Conservation (phyloP, 1,140 invertebrate species). For the Hylaeus volcanicus region DNA sequence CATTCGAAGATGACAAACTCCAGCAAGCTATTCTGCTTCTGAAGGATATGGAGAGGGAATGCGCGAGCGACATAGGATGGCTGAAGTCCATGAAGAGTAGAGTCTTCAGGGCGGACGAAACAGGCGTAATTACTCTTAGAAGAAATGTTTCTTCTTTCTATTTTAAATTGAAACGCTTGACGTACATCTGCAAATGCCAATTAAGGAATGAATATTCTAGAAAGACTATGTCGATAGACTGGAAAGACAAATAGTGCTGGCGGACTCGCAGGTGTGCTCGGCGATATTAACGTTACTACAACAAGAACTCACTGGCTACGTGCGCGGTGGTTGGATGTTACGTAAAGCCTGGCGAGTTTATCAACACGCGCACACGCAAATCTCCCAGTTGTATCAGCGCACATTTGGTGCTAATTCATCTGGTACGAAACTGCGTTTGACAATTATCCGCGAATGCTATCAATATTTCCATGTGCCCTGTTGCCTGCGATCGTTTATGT, state of each 20-base stretch:
- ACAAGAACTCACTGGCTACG: slow-evolving; percentile 85
- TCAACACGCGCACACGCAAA: slow-evolving; percentile 85
- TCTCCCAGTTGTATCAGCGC: slow-evolving; percentile 81
- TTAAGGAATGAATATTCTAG: slow-evolving; percentile 53
- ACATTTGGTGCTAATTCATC: slow-evolving; percentile 73
- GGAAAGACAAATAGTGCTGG: slow-evolving; percentile 86
- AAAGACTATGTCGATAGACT: slow-evolving; percentile 74
- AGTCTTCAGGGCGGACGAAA: slow-evolving; percentile 77
- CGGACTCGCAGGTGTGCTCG: slow-evolving; percentile 85
- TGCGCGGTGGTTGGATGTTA: slow-evolving; percentile 87
- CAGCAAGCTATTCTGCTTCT: slow-evolving; percentile 82
- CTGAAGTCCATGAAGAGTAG: slow-evolving; percentile 81
- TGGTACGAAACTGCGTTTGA: slow-evolving; percentile 55
- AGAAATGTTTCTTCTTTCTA: neutral
- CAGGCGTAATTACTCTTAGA: slow-evolving; percentile 64
- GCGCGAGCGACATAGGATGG: slow-evolving; percentile 82
- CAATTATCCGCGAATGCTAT: neutral
- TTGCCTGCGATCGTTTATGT: too few species aligned
- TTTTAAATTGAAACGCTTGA: neutral
- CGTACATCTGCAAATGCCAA: neutral
- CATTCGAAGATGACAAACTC: slow-evolving; percentile 87
- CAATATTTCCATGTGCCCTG: neutral
- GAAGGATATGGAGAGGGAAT: slow-evolving; percentile 84
- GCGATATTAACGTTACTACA: slow-evolving; percentile 85
- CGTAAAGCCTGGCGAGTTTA: slow-evolving; percentile 89